A percentile compares a stretch with the other conserved stretches of the same genome.
Evolutionary conservation across 2,113 vertebrate genomes (phyloP).

Genomic region (Cyphotilapia sp.): DNA sequence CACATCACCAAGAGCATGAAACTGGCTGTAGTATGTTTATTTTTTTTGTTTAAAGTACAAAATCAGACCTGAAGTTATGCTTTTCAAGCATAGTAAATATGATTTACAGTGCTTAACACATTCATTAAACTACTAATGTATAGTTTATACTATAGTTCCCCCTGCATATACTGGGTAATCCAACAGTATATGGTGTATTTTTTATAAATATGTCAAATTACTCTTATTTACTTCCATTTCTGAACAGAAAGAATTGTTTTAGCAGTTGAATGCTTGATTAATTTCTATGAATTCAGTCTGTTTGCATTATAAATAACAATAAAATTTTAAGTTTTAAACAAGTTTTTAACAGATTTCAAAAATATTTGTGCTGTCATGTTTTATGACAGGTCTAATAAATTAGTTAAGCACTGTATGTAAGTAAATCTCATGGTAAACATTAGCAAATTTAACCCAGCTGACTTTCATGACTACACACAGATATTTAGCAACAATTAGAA

Average conservation of each 20-base stretch:
- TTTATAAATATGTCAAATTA: neutral
- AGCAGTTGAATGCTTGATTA: neutral
- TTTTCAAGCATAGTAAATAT: neutral
- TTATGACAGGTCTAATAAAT: neutral
- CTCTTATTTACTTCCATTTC: neutral
- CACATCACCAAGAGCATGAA: constrained; percentile 80
- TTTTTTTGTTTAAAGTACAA: neutral
- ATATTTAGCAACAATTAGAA: neutral
- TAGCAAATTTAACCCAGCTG: neutral
- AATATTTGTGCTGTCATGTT: neutral
- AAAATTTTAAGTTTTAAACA: neutral
- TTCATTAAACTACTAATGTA: neutral
- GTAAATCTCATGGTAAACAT: neutral
- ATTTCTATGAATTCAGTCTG: neutral
- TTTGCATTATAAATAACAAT: neutral
- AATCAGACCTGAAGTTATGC: neutral
- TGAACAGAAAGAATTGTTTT: neutral
- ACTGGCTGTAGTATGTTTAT: constrained; percentile 70
- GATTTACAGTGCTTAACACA: neutral
- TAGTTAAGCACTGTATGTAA: neutral
- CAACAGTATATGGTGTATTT: neutral
- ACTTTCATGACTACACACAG: neutral
- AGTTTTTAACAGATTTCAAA: neutral
- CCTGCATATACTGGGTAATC: neutral
- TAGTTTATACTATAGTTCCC: neutral